These are phyloP conservation scores for Pollenia angustigena DNA, from an alignment of 2,888 invertebrate species.

Conservation along the genomic window DNA sequence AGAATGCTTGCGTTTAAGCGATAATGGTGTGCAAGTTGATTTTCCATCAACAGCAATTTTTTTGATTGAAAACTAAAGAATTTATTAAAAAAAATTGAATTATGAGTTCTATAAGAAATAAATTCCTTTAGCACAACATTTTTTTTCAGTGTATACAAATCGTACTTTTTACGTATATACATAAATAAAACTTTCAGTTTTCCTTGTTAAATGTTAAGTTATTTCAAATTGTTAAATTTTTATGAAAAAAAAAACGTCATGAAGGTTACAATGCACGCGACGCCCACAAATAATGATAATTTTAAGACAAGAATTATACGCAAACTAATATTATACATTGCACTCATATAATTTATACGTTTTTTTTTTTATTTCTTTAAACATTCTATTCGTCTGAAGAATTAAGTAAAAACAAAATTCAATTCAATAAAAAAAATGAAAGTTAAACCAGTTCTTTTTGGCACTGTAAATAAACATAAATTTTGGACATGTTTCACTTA, in stretches of 20 bases:
- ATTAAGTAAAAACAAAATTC: not conserved
- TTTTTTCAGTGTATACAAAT: not conserved
- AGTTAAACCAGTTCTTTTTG: constrained; percentile 16
- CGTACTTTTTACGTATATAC: not conserved
- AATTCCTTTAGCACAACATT: not conserved
- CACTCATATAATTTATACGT: not conserved
- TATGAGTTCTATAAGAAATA: too few relatives aligned
- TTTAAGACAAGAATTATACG: not conserved
- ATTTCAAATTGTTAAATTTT: constrained; percentile 37
- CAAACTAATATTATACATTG: not conserved
- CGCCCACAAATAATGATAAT: constrained; percentile 51
- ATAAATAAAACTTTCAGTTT: constrained; percentile 37
- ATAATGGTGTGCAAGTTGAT: too few relatives aligned
- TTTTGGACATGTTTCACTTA: constrained; percentile 36
- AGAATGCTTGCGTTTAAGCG: too few relatives aligned
- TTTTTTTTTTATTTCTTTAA: too few relatives aligned
- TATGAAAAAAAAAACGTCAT: constrained; percentile 46
- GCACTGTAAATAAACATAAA: not conserved
- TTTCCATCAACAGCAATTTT: too few relatives aligned
- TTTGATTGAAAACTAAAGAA: too few relatives aligned
- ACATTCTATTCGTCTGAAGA: not conserved
- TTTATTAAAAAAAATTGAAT: too few relatives aligned
- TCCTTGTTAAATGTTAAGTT: constrained; percentile 49
- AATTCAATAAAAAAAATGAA: not conserved
- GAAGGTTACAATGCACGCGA: constrained; percentile 62